Evolutionary conservation across 2,888 invertebrate species (phyloP).

Genomic region (Phengaris arion): DNA sequence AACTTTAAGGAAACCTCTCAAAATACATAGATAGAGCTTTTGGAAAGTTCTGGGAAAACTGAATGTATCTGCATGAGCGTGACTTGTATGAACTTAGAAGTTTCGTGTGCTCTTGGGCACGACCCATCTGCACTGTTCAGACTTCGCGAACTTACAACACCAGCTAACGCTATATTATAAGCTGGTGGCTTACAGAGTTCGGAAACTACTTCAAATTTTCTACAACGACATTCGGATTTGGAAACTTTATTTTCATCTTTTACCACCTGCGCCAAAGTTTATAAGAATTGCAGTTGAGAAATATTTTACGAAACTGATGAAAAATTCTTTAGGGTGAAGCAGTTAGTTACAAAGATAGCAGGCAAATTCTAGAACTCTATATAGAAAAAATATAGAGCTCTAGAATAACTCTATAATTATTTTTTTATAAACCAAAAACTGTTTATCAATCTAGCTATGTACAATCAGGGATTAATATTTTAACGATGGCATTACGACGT

Average conservation of each 20-base stretch:
- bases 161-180: neutral
- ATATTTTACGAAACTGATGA: neutral
- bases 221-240: neutral
- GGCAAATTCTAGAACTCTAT: too few species aligned
- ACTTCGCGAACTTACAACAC: slow-evolving; percentile 6
- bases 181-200: slow-evolving; percentile 15
- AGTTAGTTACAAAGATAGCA: too few species aligned
- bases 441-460: too few species aligned
- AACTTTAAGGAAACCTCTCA: slow-evolving; percentile 5
- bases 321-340: neutral
- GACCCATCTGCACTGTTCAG: slow-evolving; percentile 3
- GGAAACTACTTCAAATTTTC: neutral
- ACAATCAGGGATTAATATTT: too few species aligned
- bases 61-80: slow-evolving; percentile 3
- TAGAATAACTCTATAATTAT: too few species aligned
- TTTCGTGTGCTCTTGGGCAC: slow-evolving; percentile 1
- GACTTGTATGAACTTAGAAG: neutral
- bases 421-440: too few species aligned
- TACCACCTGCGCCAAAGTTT: neutral
- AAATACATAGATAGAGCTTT: neutral
- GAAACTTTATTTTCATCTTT: neutral
- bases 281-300: neutral
- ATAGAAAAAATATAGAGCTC: too few species aligned
- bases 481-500: too few species aligned
- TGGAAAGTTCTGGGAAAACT: neutral